Base-by-base conservation (phyloP, 1,140 invertebrate species). In the Caenorhabditis briggsae region DNA sequence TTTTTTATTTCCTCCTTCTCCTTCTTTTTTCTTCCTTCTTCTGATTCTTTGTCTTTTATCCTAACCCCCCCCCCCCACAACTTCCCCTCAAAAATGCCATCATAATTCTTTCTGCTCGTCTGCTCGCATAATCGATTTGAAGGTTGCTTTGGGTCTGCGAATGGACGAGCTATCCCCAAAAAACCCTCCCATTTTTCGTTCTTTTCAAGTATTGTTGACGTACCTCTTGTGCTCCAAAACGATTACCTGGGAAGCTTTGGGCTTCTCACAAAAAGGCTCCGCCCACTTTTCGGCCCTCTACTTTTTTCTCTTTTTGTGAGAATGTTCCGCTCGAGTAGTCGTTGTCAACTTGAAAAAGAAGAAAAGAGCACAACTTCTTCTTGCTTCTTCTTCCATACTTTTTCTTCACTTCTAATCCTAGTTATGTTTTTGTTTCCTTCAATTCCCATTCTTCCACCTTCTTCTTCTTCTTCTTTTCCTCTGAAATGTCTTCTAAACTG, bases 301-400 rank as follows among this genome's bases (percentile, higher is more conserved):
- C 43, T 53, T 78, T n/a, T 43, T 53, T 78, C 41, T 78, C 12
- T 78, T n/a, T 78, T 78, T 50, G 48, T 50, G 70, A 50, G 25
- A 78, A 78, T 78, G 70, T 78, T 78, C 70, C 70, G 70, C 70
- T 78, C 70, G 70, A 78, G 46, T 78, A 78, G 46, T 78, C 65
- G 65, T 33, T 33, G 33, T 70, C 43, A 18, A 70, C 46, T 78
- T 70, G 33, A 70, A 46, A 65, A 46, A 23, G 41, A 8, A 14
- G 8, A 46, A 70, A 64, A 64, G 23, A n/a, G 33, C 33, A 43
- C 11, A 70, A 43, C 9, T 70, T 46, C 16, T 59, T 16, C 64
- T 18, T 18, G 16, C 41, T n/a, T n/a, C 64, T 43, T 46, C 41
- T 43, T 70, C 8, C 59, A 64, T 64, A 64, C 65, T 70, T 48